Percentiles rank a stretch among this genome's conserved stretches.
Evolutionary conservation across 2,888 invertebrate species (phyloP).

Genomic region (Drosophila siamana): DNA sequence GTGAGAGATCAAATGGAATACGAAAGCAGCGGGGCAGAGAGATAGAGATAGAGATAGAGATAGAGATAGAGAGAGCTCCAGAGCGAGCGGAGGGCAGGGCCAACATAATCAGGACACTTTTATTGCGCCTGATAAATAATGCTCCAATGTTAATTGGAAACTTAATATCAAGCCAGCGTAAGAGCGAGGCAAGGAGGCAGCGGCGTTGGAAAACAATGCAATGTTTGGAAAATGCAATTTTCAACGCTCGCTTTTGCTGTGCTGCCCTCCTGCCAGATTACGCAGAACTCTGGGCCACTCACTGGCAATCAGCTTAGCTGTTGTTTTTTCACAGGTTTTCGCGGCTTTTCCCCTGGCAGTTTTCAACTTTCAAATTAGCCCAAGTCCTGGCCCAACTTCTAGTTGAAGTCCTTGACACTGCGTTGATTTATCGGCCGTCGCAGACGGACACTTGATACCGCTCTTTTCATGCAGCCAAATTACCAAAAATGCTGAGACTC

Average conservation of each 20-base stretch:
- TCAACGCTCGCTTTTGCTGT: constrained; percentile 17
- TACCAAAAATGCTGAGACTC: constrained; percentile 37
- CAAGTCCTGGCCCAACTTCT: constrained; percentile 1
- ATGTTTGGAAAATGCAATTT: constrained; percentile 50
- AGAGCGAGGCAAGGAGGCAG: constrained; percentile 2
- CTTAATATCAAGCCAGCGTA: constrained; percentile 67
- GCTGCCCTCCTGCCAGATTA: constrained; percentile 23
- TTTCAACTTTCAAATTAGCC: constrained; percentile 40
- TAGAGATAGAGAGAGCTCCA: not conserved
- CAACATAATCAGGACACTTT: constrained; percentile 80
- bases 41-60: too few relatives aligned
- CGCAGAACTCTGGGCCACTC: not conserved
- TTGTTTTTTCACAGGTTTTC: constrained; percentile 11
- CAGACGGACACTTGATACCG: constrained; percentile 59
- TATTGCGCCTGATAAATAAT: constrained; percentile 82
- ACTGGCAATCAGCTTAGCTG: constrained; percentile 21
- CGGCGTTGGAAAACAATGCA: constrained; percentile 17
- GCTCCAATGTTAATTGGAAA: constrained; percentile 83
- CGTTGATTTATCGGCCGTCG: constrained; percentile 48
- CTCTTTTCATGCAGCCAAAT: constrained; percentile 30
- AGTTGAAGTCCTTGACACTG: constrained; percentile 6
- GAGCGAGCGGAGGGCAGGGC: not conserved
- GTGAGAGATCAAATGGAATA: constrained; percentile 60
- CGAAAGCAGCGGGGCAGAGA: constrained; percentile 23
- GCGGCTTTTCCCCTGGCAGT: constrained; percentile 1